phyloP scores from a whole-genome alignment of 30 jellyfish, hydroid and myxozoan genomes.

The Hydra vulgaris region DNA sequence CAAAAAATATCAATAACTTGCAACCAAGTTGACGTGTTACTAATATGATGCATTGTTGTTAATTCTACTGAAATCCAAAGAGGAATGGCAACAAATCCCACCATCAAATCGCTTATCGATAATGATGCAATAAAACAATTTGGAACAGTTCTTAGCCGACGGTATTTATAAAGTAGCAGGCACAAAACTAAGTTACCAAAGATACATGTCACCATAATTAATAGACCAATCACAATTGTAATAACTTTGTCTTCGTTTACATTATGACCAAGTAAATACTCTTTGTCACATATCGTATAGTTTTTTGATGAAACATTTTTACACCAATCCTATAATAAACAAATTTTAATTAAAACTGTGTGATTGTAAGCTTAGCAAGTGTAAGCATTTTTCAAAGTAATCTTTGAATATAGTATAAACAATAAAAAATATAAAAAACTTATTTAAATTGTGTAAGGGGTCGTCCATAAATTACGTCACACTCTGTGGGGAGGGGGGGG shows the following conservation, averaged over 20 bases:
- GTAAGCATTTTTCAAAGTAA: too few relatives aligned
- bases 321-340: not conserved
- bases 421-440: too few relatives aligned
- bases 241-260: constrained; percentile 9
- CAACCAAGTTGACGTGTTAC: constrained; percentile 12
- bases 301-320: not conserved
- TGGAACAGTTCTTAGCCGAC: constrained; percentile 65
- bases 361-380: too few relatives aligned
- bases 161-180: constrained; percentile 41
- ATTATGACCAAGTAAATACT: not conserved
- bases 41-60: constrained; percentile 24
- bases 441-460: too few relatives aligned
- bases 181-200: constrained; percentile 58
- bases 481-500: too few relatives aligned
- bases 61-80: constrained; percentile 66
- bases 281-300: not conserved
- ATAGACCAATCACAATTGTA: constrained; percentile 32
- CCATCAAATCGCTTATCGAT: constrained; percentile 65
- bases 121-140: constrained; percentile 54
- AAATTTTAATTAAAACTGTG: too few relatives aligned
- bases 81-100: constrained; percentile 67
- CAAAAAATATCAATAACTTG: constrained; percentile 48
- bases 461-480: too few relatives aligned
- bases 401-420: too few relatives aligned
- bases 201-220: constrained; percentile 35